Evolutionary conservation across 2,113 vertebrate genomes (phyloP).

Genomic region (Trinectes maculatus): DNA sequence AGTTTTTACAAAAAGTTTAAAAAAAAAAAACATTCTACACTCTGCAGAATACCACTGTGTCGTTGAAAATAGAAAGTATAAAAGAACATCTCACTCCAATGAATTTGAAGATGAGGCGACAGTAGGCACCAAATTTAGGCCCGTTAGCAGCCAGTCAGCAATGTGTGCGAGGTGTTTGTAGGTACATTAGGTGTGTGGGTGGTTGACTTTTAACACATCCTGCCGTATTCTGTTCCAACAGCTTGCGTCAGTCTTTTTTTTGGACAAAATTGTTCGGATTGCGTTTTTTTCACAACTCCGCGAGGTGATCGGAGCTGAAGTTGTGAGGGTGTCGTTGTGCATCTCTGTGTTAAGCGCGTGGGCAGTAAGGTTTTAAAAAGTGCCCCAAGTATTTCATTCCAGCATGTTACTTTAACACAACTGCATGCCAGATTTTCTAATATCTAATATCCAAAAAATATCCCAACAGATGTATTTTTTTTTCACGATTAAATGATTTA

Average conservation of each 20-base stretch:
- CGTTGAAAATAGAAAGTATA: background rate
- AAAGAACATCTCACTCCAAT: background rate
- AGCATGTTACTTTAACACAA: slow-evolving; percentile 12
- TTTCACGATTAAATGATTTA: too few species aligned
- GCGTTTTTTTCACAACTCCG: background rate
- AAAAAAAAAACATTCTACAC: background rate
- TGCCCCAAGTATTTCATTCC: slow-evolving; percentile 25
- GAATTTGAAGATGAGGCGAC: slow-evolving; percentile 17
- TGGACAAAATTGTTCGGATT: background rate
- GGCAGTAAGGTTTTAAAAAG: slow-evolving; percentile 14
- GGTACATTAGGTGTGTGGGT: slow-evolving; percentile 17
- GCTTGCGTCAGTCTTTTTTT: slow-evolving; percentile 26
- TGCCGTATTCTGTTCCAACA: slow-evolving; percentile 26
- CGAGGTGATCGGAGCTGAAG: slow-evolving; percentile 26
- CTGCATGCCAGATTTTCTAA: slow-evolving; percentile 2
- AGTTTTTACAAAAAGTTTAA: too few species aligned
- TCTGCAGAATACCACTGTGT: background rate
- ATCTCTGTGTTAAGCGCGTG: slow-evolving; percentile 21
- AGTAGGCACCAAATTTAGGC: slow-evolving; percentile 1
- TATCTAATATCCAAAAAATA: too few species aligned
- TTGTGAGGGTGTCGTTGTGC: slow-evolving; percentile 33
- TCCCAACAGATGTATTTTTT: too few species aligned
- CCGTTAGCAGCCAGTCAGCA: background rate
- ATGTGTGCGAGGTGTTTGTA: background rate
- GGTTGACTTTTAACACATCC: slow-evolving; percentile 14